A percentile compares a stretch with the other conserved stretches of the same genome.
These are phyloP conservation scores for Leguminivora glycinivorella DNA, from an alignment of 1,140 invertebrate species.

Conservation along the genomic window DNA sequence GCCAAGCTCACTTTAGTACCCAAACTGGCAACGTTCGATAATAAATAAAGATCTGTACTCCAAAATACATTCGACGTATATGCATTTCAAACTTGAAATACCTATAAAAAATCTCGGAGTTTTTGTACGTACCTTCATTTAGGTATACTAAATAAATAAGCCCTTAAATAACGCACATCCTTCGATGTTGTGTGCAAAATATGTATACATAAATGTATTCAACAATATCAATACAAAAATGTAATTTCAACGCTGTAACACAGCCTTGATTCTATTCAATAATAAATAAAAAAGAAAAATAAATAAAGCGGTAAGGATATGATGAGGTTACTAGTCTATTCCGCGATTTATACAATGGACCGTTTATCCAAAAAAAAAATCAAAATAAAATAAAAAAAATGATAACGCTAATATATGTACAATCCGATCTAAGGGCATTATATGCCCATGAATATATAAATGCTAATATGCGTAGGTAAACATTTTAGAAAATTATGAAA, in stretches of 20 bases:
- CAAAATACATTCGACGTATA: conserved; percentile 35
- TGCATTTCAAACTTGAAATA: conserved; percentile 30
- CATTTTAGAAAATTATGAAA: neutral
- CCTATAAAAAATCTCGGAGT: conserved; percentile 15
- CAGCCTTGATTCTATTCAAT: conserved; percentile 17
- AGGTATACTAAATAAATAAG: conserved; percentile 49
- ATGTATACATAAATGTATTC: conserved; percentile 27
- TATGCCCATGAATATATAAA: conserved; percentile 8
- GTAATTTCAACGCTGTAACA: neutral
- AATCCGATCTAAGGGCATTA: neutral
- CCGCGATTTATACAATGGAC: conserved; percentile 8
- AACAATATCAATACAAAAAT: conserved; percentile 22
- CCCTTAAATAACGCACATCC: conserved; percentile 37
- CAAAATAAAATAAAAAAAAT: conserved; percentile 7
- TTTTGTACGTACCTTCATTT: conserved; percentile 44
- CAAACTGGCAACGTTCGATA: conserved; percentile 30
- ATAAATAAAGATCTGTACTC: conserved; percentile 52
- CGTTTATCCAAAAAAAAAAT: neutral
- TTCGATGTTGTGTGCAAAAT: conserved; percentile 32
- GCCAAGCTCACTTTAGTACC: conserved; percentile 23
- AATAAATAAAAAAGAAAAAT: conserved; percentile 19
- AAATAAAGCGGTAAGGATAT: conserved; percentile 2
- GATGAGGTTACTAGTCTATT: neutral
- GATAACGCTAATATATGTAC: conserved; percentile 24
- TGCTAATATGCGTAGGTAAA: neutral